Conservation (phyloP, 2,113 vertebrate genomes). For the Anguilla rostrata region DNA sequence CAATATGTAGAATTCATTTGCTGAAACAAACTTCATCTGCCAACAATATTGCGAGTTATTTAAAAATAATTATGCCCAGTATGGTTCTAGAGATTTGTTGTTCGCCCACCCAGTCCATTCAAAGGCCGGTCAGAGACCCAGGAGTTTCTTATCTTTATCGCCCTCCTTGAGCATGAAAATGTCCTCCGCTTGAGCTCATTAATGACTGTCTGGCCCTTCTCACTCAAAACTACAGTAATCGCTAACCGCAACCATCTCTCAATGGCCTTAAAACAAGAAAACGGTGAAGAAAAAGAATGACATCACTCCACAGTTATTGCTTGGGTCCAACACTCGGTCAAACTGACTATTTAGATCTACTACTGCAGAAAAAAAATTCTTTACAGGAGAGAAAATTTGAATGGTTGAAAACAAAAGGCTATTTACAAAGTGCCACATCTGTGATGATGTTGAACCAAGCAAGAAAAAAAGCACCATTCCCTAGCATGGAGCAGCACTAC, state of each 20-base stretch:
- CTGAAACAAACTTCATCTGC: too few relatives aligned
- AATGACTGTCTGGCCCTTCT: too few relatives aligned
- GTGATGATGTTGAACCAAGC: neutral
- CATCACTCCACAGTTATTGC: neutral
- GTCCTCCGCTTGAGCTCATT: neutral
- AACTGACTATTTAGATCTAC: neutral
- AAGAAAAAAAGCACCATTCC: neutral
- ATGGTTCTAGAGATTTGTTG: too few relatives aligned
- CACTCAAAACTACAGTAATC: neutral
- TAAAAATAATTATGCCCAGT: too few relatives aligned
- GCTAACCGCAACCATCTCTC: neutral
- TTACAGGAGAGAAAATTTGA: neutral
- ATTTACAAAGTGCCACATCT: neutral
- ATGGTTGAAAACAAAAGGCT: neutral
- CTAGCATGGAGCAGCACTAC: neutral
- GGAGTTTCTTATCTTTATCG: too few relatives aligned
- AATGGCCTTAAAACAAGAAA: neutral
- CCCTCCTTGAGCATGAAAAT: too few relatives aligned
- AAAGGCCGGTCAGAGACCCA: too few relatives aligned
- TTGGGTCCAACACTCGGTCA: neutral
- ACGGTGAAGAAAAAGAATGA: neutral
- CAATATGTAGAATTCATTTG: too few relatives aligned
- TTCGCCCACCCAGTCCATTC: too few relatives aligned
- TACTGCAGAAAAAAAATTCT: neutral
- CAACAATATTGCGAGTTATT: too few relatives aligned